Percentiles rank a stretch among this genome's conserved stretches.
Conservation (phyloP, 2,797 vertebrate genomes). For the Spheniscus humboldti region DNA sequence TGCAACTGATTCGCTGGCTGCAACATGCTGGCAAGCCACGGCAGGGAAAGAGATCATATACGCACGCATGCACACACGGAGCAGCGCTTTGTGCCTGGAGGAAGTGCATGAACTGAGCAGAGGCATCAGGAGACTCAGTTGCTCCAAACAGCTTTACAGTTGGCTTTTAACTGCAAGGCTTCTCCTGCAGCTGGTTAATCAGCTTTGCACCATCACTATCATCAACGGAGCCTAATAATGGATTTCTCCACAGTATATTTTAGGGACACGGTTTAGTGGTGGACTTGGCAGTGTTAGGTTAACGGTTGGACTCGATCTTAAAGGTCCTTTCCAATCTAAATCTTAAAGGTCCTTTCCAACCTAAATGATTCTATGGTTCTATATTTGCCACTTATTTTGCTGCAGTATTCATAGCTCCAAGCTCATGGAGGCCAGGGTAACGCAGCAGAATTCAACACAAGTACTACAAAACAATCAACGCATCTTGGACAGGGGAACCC, state of each 20-base stretch:
- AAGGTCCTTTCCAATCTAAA: background rate
- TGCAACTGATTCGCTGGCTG: background rate
- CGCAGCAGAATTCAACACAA: background rate
- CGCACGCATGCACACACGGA: fast-evolving
- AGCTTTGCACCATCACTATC: background rate
- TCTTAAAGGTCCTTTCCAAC: too few relatives aligned
- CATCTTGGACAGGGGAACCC: background rate
- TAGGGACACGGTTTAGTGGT: background rate
- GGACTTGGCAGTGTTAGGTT: background rate
- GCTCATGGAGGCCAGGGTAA: background rate
- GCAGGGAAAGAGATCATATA: background rate
- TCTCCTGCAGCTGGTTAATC: background rate
- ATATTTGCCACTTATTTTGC: background rate
- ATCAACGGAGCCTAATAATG: background rate
- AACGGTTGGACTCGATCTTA: background rate
- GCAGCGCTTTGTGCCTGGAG: background rate
- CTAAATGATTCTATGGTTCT: background rate
- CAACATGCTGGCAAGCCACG: background rate
- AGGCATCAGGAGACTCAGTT: background rate
- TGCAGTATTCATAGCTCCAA: background rate
- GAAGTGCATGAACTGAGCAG: background rate
- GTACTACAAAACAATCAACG: too few relatives aligned
- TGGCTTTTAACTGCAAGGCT: background rate
- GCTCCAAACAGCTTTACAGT: background rate
- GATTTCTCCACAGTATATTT: background rate